Conservation (phyloP, 2,113 vertebrate genomes). For the Nothobranchius furzeri region DNA sequence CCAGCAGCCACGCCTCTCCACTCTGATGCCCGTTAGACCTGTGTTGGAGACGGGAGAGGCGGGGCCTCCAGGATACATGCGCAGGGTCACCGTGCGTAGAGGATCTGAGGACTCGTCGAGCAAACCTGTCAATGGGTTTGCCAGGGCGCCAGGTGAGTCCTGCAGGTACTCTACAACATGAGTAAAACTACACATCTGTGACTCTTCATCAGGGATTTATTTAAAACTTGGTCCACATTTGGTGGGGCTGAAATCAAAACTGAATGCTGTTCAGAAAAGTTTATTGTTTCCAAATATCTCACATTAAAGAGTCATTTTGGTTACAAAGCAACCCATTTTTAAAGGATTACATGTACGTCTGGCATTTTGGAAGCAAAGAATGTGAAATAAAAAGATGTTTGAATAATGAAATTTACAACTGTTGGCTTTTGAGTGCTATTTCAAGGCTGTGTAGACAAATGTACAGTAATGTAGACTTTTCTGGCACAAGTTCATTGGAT, state of each 20-base stretch:
- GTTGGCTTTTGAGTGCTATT: background rate
- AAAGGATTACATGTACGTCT: too few relatives aligned
- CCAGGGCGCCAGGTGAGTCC: slow-evolving; percentile 88
- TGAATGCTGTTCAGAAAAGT: background rate
- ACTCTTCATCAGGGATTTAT: too few relatives aligned
- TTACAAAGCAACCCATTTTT: background rate
- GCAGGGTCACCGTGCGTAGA: slow-evolving; percentile 78
- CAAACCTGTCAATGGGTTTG: slow-evolving; percentile 82
- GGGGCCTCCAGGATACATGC: slow-evolving; percentile 85
- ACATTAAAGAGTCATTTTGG: background rate
- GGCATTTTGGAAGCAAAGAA: background rate
- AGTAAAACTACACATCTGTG: too few relatives aligned
- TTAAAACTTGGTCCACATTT: background rate
- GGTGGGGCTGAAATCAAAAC: background rate
- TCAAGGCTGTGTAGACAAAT: background rate
- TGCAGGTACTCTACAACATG: too few relatives aligned
- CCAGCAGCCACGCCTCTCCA: slow-evolving; percentile 35
- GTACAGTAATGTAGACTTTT: background rate
- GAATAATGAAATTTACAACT: background rate
- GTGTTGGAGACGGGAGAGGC: slow-evolving; percentile 89
- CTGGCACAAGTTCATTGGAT: background rate
- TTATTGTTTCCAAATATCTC: background rate
- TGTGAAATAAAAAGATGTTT: too few relatives aligned
- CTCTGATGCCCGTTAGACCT: slow-evolving; percentile 26
- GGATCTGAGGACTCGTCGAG: slow-evolving; percentile 74